Percentiles rank a stretch among this genome's conserved stretches.
phyloP scores from a whole-genome alignment of 2,888 invertebrate species.

The Eupelmus urozonus region DNA sequence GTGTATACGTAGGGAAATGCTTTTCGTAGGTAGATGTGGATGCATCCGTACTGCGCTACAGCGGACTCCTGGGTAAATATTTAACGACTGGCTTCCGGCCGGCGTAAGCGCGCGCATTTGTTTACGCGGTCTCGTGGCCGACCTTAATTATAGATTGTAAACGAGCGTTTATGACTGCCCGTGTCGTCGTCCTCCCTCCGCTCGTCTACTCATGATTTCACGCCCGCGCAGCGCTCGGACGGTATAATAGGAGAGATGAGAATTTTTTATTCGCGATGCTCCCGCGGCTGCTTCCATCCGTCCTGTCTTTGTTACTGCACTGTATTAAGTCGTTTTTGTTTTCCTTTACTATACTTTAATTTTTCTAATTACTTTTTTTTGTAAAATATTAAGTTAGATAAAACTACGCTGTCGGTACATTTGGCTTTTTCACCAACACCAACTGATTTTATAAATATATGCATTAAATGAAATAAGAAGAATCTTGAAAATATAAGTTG shows the following conservation, averaged over 20 bases:
- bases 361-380: no score
- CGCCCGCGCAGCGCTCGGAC: neutral
- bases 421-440: no score
- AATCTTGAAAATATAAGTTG: no score
- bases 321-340: no score
- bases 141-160: constrained; percentile 58
- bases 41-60: neutral
- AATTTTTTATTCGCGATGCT: constrained; percentile 35
- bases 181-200: neutral
- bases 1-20: neutral
- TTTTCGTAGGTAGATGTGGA: neutral
- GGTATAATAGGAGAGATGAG: constrained; percentile 16
- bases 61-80: constrained; percentile 51
- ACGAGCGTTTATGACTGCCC: constrained; percentile 48
- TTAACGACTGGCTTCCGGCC: constrained; percentile 57
- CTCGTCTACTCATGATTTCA: neutral
- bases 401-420: no score
- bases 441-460: no score
- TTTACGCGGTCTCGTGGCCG: constrained; percentile 47
- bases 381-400: no score
- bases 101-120: constrained; percentile 31
- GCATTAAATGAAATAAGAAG: no score
- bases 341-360: no score
- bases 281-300: neutral
- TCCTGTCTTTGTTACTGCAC: neutral